Evolutionary conservation across 2,797 vertebrate species (phyloP), one percentile per base, ranked within the genome.

Genomic region (Leuciscus waleckii): DNA sequence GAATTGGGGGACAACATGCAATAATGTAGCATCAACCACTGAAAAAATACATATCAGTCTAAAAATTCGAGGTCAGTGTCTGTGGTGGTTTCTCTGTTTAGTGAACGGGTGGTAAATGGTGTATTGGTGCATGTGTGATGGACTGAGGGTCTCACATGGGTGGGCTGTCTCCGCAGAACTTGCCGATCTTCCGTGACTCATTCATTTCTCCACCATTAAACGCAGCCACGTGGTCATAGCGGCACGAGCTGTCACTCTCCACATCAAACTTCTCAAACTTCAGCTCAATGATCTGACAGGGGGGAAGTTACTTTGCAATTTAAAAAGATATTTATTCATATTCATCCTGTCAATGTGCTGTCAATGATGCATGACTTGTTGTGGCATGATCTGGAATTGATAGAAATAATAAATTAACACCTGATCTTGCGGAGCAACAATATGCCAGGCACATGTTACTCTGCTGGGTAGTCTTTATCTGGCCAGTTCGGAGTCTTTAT

Each of bases 401-500:
- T 16, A 70, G 61, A 69, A 69, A 84, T 41, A 2, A 29, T 84
- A 5, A 39, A 75, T 41, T 11, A 58, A 94, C 85, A 97, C 97
- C 95, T 97, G 95, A 91, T 96, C 94, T 92, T 94, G 94, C 0
- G 96, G 95, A 61, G 96, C 97, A 0, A 96, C 67, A 43, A 97
- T 96, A 87, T 96, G 95, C 97, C 96, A 97, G 41, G 95, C 94
- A 63, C 97, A 97, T 51, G 94, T 94, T 76, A 97, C 96, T 35
- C 96, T 0, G 95, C 93, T 0, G 97, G 97, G 63, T 97, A 97
- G 89, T 97, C 96, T 39, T 94, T 91, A 71, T 97, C 96, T 0
- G 96, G 96, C 96, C 97, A 97, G 90, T 97, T 97, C 56, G 96
- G 96, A 0, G 96, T 97, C 87, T 96, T 93, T 83, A 97, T 95